These are phyloP conservation scores for Harpalus rufipes DNA, from an alignment of 2,888 invertebrate genomes.

Conservation along the genomic window DNA sequence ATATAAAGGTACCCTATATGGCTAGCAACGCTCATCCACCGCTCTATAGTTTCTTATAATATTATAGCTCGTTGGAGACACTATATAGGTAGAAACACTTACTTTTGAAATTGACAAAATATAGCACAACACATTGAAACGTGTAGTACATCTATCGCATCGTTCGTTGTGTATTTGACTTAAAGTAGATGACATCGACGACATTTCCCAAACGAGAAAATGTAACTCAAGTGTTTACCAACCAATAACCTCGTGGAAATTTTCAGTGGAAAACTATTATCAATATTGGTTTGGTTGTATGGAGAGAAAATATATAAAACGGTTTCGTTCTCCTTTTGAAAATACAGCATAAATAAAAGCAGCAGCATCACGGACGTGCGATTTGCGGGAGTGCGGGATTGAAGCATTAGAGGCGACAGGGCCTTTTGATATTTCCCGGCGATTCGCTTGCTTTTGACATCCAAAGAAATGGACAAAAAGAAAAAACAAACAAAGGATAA, in stretches of 20 bases:
- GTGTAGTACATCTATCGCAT: neutral
- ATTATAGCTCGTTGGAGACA: no score
- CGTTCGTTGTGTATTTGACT: neutral
- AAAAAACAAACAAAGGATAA: constrained; percentile 57
- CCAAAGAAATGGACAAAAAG: constrained; percentile 63
- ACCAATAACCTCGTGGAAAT: neutral
- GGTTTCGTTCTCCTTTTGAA: neutral
- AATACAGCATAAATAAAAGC: constrained; percentile 20
- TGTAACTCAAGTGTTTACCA: neutral
- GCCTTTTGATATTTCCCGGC: constrained; percentile 45
- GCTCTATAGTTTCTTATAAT: no score
- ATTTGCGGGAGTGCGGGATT: constrained; percentile 18
- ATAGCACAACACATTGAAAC: no score
- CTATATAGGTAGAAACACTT: no score
- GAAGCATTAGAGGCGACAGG: constrained; percentile 40
- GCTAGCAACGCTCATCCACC: no score
- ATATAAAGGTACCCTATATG: no score
- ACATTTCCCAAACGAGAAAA: neutral
- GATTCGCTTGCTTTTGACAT: constrained; percentile 60
- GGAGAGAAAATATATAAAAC: neutral
- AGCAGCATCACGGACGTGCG: constrained; percentile 5
- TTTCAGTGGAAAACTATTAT: neutral
- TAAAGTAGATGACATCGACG: neutral
- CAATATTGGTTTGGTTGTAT: neutral
- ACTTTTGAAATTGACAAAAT: no score